Evolutionary conservation across 35 echinoderm and acorn worm genomes (phyloP), one percentile per base, ranked within the genome.

Genomic region (Ptychodera flava): DNA sequence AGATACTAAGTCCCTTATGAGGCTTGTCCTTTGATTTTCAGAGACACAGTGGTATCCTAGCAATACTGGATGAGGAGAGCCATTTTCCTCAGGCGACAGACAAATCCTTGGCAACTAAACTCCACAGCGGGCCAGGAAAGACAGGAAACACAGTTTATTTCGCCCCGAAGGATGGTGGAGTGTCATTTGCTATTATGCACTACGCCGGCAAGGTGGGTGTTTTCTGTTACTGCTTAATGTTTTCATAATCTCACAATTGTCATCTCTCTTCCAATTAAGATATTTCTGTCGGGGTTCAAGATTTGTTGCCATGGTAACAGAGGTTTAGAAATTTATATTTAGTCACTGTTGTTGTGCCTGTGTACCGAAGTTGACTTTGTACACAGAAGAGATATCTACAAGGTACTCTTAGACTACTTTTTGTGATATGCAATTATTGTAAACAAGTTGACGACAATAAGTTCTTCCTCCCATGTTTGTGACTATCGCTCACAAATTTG

Each of bases 151-250:
- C 80, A 16, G 82, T 94, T 83, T 99, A 99, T 85, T 90, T 92
- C 79, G 80, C 90, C 10, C 92, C 96, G 1, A 92, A 91, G 34
- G 93, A 99, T 83, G 88, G 88, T 10, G 96, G 92, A 36, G 85
- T 86, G 30, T 88, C 82, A 37, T 99, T 94, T 81, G 82, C 84
- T 16, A 89, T 94, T 36, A 52, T 99, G 32, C 96, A 99, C 88
- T 99, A 99, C 92, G 96, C 96, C 77, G 96, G 96, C 36, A 94
- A 90, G 37, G 96, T 99, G 88, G 92, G 90, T 81, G 30, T 36
- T 81, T 88, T 35, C 1, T 77, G 15, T 77, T 77, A 77, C n/a
- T 77, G 15, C n/a, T n/a, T 77, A n/a, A 77, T 77, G 15, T 15
- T 77, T n/a, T 77, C 15, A 77, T 77, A 77, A 77, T 77, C 75